Evolutionary conservation across 2,797 vertebrate species (phyloP).

Genomic region (Rhabdomys pumilio): DNA sequence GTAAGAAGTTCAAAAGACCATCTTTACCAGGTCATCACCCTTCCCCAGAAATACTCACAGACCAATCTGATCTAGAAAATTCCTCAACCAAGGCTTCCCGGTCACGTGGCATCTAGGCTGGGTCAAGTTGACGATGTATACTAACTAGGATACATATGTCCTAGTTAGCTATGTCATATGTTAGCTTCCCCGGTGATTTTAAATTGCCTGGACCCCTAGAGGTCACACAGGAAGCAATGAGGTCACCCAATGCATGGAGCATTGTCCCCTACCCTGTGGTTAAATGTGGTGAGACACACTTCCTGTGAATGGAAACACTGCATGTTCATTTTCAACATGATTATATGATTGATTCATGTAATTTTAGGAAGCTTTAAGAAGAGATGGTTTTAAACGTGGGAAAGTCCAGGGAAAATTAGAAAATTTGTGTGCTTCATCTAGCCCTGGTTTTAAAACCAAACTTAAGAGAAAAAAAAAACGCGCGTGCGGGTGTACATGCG

Average conservation of each 20-base stretch:
- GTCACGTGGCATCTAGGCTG: not conserved
- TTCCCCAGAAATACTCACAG: not conserved
- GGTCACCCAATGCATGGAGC: slow-evolving; percentile 2
- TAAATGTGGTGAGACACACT: slow-evolving; percentile 55
- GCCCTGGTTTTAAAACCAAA: slow-evolving; percentile 52
- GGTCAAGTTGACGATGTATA: not conserved
- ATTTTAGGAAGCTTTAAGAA: slow-evolving; percentile 39
- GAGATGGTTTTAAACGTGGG: slow-evolving; percentile 39
- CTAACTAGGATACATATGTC: not conserved
- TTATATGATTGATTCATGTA: slow-evolving; percentile 57
- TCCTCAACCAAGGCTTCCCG: not conserved
- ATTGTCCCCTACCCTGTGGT: slow-evolving; percentile 26
- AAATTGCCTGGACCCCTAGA: slow-evolving; percentile 49
- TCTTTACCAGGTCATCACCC: slow-evolving; percentile 15
- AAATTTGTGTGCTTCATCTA: slow-evolving; percentile 39
- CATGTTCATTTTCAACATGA: slow-evolving; percentile 68
- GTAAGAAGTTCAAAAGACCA: slow-evolving; percentile 46
- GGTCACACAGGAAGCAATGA: not conserved
- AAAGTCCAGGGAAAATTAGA: slow-evolving; percentile 23
- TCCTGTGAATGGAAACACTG: slow-evolving; percentile 38
- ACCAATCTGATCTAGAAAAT: not conserved
- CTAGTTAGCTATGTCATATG: not conserved
- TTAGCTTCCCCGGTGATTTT: slow-evolving; percentile 73
- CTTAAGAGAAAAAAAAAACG: not conserved
- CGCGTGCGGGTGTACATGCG: not conserved